Base-by-base conservation (phyloP, 2,888 invertebrate species). In the Tortricodes alternella region DNA sequence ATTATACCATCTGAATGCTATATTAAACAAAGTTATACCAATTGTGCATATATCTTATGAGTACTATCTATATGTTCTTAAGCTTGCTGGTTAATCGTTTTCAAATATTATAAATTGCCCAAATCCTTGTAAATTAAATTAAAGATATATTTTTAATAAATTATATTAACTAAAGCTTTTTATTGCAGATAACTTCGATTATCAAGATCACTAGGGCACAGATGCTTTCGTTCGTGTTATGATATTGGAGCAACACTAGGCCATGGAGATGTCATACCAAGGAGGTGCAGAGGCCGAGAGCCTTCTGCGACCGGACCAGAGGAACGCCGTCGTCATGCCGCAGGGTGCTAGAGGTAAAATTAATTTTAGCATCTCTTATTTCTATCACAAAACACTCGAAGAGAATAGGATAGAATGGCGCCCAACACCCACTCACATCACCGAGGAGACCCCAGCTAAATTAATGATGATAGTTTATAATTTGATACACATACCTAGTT, bases 191-290 rank as follows among this genome's bases (percentile, higher is more conserved):
- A 56, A 49, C 49, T 15, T 27, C 21, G 37, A 3, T 29, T 44
- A 56, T 44, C 50, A 50, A 35, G 55, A 49, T 55, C 44, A 43
- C 44, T 50, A 60, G 65, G 61, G 61, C 74, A 83, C 83, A 81
- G 76, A 87, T 86, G 86, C 65, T 63, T 46, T 57, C 68, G 65
- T 68, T 71, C 59, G 65, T 74, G 74, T 89, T 89, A 89, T 89
- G 89, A 89, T 89, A 89, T 74, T 67, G 65, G 80, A 68, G 66
- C 64, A 39, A 34, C 62, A 9, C 66, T 66, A 67, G 65, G 74
- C 69, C 61, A 89, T 89, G 90, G 89, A 89, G 79, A 85, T 88
- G 87, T 76, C 87, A 56, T 84, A 87, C 61, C 86, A 84, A 60
- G 80, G 81, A 8, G 85, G 89, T 13, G 83, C 83, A 61, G 90